Base-by-base conservation (phyloP, 2,797 vertebrate species). In the Steatocranus sp. region DNA sequence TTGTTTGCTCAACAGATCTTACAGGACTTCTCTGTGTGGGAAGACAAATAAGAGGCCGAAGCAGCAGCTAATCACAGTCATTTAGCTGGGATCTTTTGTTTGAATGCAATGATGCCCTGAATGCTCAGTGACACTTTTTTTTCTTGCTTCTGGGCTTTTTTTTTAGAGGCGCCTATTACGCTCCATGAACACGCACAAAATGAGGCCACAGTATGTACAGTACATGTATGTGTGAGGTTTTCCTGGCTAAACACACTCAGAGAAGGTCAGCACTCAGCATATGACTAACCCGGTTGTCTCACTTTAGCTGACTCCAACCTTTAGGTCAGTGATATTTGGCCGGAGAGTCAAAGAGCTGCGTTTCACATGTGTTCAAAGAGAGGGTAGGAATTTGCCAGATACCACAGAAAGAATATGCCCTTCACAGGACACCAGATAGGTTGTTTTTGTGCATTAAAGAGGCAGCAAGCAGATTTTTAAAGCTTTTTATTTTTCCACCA, bases 311-410 rank as follows among this genome's bases (percentile, higher is more conserved):
- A 93, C 91, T 85, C 89, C 89, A 92, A 92, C 86, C 91, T 88
- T 73, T 82, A 18, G 82, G 79, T 93, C 92, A 90, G 92, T 76
- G 89, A 91, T 89, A 88, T 91, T 94, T 89, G 91, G 86, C 81
- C 46, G 30, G 76, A 36, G 87, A 92, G 87, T 94, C 91, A 95
- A 94, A 93, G 92, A 88, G 15, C 85, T 88, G 86, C 88, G 88
- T 95, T 91, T 95, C 93, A 87, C 89, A 88, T 83, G 89, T 85
- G 86, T 93, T 90, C 92, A 94, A 90, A 92, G 86, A 91, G 90
- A 84, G 83, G 70, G 48, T 77, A 90, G 91, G 91, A 93, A 93
- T 91, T 93, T 91, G 79, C 75, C 92, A 90, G 89, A 90, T 88
- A 91, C 85, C 56, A 81, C 68, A 34, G 5, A 89, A 84, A 88